Percentiles rank a stretch among this genome's conserved stretches.
Conservation (phyloP, 1,140 invertebrate genomes). For the Marisa cornuarietis region DNA sequence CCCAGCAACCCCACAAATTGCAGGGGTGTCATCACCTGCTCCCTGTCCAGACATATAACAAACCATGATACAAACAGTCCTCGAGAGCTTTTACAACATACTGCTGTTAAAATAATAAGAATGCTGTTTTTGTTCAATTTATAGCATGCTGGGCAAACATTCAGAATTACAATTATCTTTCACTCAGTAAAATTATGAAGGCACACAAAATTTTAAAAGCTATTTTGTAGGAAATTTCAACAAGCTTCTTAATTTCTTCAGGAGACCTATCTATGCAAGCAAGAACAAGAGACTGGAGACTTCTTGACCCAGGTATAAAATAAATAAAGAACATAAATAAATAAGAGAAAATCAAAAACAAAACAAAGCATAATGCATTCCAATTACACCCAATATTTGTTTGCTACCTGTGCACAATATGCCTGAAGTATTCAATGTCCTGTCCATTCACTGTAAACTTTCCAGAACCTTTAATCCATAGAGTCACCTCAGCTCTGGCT, state of each 20-base stretch:
- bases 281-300: not conserved
- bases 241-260: too few species aligned
- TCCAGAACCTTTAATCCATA: slow-evolving; percentile 81
- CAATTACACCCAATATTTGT: not conserved
- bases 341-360: not conserved
- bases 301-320: not conserved
- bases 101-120: too few species aligned
- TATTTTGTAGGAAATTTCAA: too few species aligned
- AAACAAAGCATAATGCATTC: not conserved
- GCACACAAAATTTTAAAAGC: not conserved
- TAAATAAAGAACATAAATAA: not conserved
- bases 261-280: too few species aligned
- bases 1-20: slow-evolving; percentile 80
- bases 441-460: slow-evolving; percentile 82
- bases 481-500: slow-evolving; percentile 74
- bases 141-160: not conserved
- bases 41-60: slow-evolving; percentile 39
- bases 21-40: slow-evolving; percentile 85
- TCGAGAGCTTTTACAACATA: too few species aligned
- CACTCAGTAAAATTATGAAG: not conserved
- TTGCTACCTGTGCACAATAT: slow-evolving; percentile 74
- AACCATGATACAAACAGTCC: slow-evolving; percentile 11
- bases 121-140: too few species aligned
- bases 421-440: slow-evolving; percentile 75
- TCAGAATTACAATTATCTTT: not conserved